These are phyloP conservation scores for Hofmannophila pseudospretella DNA, from an alignment of 2,888 invertebrate species.

Conservation along the genomic window DNA sequence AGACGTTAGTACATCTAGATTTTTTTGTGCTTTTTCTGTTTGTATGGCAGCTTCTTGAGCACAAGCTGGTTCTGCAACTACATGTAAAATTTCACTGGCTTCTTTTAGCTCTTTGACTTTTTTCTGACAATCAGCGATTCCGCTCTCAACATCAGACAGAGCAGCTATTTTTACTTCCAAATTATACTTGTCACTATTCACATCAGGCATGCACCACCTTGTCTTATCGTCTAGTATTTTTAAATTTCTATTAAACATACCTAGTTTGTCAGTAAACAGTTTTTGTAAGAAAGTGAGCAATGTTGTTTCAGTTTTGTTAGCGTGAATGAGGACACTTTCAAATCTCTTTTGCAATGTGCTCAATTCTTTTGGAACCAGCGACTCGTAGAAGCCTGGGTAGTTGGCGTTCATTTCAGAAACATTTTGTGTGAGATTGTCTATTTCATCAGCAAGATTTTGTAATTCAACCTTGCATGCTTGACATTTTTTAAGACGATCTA, in stretches of 20 bases:
- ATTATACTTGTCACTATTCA: constrained; percentile 93
- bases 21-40: constrained; percentile 82
- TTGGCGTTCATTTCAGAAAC: constrained; percentile 84
- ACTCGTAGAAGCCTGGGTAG: constrained; percentile 88
- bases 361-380: constrained; percentile 88
- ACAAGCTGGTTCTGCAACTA: constrained; percentile 85
- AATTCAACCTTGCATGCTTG: constrained; percentile 85
- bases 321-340: constrained; percentile 86
- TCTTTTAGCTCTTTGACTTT: constrained; percentile 83
- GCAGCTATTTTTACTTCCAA: constrained; percentile 93
- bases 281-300: constrained; percentile 90
- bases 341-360: constrained; percentile 90
- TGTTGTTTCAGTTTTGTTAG: constrained; percentile 88
- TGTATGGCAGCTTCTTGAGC: constrained; percentile 82
- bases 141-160: constrained; percentile 84
- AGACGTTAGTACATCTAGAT: constrained; percentile 83
- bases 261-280: constrained; percentile 90
- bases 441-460: constrained; percentile 81
- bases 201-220: constrained; percentile 93
- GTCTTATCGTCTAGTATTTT: constrained; percentile 91
- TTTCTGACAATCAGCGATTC: constrained; percentile 83
- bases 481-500: constrained; percentile 86
- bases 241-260: constrained; percentile 88
- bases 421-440: constrained; percentile 82
- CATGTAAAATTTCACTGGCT: constrained; percentile 83